Percentiles rank a stretch among this genome's conserved stretches.
Conservation (phyloP, 2,797 vertebrate species). For the Balearica regulorum region DNA sequence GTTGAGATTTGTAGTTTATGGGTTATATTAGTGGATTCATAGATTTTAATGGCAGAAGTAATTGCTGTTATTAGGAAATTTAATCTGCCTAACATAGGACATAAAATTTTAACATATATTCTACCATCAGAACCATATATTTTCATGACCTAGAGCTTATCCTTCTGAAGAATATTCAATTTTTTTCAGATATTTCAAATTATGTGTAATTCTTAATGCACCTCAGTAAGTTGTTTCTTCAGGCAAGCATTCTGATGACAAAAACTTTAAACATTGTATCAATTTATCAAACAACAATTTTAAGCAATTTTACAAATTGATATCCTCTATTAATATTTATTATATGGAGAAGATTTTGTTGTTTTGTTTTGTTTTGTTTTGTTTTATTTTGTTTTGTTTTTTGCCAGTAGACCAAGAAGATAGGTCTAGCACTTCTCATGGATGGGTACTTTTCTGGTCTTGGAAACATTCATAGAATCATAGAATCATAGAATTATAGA, state of each 20-base stretch:
- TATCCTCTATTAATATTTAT: background rate
- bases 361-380: too few relatives aligned
- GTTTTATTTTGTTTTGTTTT: background rate
- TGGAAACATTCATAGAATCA: background rate
- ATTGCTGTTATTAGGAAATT: background rate
- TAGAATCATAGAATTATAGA: too few relatives aligned
- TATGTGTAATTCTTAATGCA: background rate
- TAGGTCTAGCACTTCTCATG: background rate
- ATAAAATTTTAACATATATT: background rate
- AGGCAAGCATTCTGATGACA: background rate
- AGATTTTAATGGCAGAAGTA: background rate
- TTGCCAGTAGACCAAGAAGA: background rate
- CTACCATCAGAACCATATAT: background rate
- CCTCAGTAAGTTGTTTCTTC: accelerated
- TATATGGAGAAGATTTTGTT: background rate
- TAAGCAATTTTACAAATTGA: background rate
- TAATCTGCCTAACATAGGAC: background rate
- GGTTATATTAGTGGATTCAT: background rate
- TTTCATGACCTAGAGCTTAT: background rate
- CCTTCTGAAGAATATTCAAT: background rate
- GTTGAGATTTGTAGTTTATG: background rate
- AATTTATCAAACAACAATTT: background rate
- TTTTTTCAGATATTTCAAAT: background rate
- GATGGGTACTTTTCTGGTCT: background rate
- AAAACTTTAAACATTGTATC: background rate